Evolutionary conservation across 2,888 invertebrate genomes (phyloP).

Genomic region (Folsomia manolachei): DNA sequence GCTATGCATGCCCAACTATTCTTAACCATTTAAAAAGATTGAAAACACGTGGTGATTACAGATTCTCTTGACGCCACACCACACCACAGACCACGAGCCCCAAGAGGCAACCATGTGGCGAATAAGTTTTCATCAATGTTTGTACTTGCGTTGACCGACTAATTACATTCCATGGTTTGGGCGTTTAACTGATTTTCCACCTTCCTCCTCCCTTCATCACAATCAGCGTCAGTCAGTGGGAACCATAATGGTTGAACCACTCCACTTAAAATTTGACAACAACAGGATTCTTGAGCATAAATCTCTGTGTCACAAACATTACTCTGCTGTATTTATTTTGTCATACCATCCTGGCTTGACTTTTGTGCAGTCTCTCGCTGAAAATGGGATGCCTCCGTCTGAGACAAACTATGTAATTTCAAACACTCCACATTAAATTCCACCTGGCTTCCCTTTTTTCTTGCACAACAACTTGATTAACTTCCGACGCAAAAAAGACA

Average conservation of each 20-base stretch:
- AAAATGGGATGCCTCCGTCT: not conserved
- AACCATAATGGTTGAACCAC: not conserved
- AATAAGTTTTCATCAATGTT: not conserved
- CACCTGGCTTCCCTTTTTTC: not conserved
- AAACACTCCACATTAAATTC: not conserved
- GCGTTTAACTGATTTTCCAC: slow-evolving; percentile 2
- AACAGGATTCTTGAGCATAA: slow-evolving; percentile 15
- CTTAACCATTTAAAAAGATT: slow-evolving; percentile 42
- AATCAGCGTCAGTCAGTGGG: too few species aligned
- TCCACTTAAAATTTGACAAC: slow-evolving; percentile 11
- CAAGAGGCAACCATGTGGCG: not conserved
- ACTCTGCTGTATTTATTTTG: slow-evolving; percentile 10
- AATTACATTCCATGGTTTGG: slow-evolving; percentile 30
- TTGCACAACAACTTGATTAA: too few species aligned
- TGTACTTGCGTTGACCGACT: slow-evolving; percentile 38
- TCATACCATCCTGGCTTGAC: not conserved
- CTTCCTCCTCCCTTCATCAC: too few species aligned
- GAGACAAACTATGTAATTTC: too few species aligned
- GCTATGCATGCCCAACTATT: slow-evolving; percentile 43
- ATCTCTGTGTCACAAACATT: slow-evolving; percentile 4
- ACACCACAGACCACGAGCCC: not conserved
- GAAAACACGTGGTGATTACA: slow-evolving; percentile 44
- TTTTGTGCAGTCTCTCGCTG: not conserved
- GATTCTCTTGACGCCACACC: not conserved
- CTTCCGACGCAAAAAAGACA: too few species aligned